Evolutionary conservation across 1,140 invertebrate species (phyloP).

Genomic region (Drosophila virilis): DNA sequence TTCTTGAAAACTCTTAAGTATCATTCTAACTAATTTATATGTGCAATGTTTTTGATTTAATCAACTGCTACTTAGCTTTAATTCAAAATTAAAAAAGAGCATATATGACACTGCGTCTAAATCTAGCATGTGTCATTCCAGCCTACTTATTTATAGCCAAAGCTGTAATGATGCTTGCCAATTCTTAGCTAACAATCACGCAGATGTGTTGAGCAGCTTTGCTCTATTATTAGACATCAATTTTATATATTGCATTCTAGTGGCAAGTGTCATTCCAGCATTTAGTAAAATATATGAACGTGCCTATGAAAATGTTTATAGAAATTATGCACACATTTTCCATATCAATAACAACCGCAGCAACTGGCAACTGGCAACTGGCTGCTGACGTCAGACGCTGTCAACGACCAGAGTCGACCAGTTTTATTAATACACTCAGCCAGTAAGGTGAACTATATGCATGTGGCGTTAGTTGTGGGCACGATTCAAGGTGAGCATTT

Average conservation of each 20-base stretch:
- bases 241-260: conserved; percentile 9
- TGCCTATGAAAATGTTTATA: conserved; percentile 7
- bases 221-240: too few relatives aligned
- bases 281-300: conserved; percentile 47
- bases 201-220: too few relatives aligned
- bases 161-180: too few relatives aligned
- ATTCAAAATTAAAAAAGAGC: too few relatives aligned
- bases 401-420: conserved; percentile 26
- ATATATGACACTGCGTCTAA: too few relatives aligned
- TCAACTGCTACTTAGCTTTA: too few relatives aligned
- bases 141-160: too few relatives aligned
- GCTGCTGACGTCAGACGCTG: conserved; percentile 44
- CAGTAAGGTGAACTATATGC: conserved; percentile 49
- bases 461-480: conserved; percentile 12
- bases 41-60: too few relatives aligned
- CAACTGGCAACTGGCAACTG: conserved; percentile 6
- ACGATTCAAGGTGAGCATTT: conserved; percentile 42
- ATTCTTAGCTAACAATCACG: too few relatives aligned
- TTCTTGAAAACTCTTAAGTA: too few relatives aligned
- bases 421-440: conserved; percentile 40
- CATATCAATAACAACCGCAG: conserved; percentile 10
- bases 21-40: too few relatives aligned
- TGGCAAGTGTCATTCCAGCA: conserved; percentile 23
- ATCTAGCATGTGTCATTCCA: too few relatives aligned
- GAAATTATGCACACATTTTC: conserved; percentile 27